These are phyloP conservation scores for Porites lobata DNA, from an alignment of 92 coral and sea anemone genomes.

Conservation along the genomic window DNA sequence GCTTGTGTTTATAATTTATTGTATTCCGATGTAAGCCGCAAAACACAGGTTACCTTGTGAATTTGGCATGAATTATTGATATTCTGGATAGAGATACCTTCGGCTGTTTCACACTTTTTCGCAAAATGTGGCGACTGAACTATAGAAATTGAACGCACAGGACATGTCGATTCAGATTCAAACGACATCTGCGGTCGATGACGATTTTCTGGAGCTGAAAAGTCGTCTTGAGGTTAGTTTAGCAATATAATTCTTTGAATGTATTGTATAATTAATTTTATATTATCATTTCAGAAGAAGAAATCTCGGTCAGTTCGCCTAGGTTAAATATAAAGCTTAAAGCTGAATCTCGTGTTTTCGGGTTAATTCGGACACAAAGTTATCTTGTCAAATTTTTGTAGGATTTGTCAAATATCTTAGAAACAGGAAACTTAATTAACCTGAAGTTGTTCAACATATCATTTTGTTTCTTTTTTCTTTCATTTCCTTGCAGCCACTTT, in stretches of 20 bases:
- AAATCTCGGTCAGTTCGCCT: not conserved
- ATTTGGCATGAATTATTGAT: constrained; percentile 48
- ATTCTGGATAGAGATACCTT: constrained; percentile 16
- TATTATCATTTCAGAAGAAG: not conserved
- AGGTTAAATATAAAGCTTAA: not conserved
- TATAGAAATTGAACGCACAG: not conserved
- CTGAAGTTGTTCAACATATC: not conserved
- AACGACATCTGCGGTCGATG: constrained; percentile 51
- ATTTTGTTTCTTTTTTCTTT: not conserved
- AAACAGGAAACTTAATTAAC: constrained; percentile 4
- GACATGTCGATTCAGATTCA: constrained; percentile 68
- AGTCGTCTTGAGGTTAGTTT: constrained; percentile 69
- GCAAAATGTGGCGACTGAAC: constrained; percentile 21
- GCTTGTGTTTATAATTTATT: not conserved
- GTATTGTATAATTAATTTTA: not conserved
- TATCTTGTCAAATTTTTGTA: constrained; percentile 13
- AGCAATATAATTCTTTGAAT: not conserved
- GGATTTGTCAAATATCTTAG: constrained; percentile 1
- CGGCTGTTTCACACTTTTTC: not conserved
- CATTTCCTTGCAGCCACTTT: constrained; percentile 71
- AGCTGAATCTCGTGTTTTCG: not conserved
- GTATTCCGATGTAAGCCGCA: not conserved
- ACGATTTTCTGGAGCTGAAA: constrained; percentile 81
- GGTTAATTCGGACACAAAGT: not conserved
- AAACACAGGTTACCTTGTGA: constrained; percentile 24